Conservation (phyloP, 2,797 vertebrate genomes). For the Notamacropus eugenii region DNA sequence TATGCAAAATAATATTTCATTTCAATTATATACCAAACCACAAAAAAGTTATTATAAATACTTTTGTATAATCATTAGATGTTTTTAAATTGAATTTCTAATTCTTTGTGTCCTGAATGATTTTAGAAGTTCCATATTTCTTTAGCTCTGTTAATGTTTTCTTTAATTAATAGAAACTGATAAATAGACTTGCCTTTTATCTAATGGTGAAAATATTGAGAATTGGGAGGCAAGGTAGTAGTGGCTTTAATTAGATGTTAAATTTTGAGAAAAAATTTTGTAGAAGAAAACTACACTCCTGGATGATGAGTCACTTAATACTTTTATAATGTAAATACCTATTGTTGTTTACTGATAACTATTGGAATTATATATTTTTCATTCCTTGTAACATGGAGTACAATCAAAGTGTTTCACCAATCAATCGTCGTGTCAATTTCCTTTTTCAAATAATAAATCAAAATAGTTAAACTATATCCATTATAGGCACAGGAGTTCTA, state of each 20-base stretch:
- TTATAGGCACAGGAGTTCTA: background rate
- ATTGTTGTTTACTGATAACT: slow-evolving; percentile 30
- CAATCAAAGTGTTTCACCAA: background rate
- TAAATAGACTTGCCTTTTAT: slow-evolving; percentile 44
- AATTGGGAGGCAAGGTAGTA: background rate
- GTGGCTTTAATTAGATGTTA: slow-evolving; percentile 66
- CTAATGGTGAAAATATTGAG: slow-evolving; percentile 1
- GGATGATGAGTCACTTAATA: background rate
- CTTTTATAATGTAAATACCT: slow-evolving; percentile 6
- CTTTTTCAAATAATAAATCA: background rate
- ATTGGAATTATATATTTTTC: slow-evolving; percentile 16
- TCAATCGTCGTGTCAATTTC: background rate
- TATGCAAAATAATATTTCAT: background rate
- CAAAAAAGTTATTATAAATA: background rate
- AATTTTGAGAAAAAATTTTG: slow-evolving; percentile 53
- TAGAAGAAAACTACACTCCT: slow-evolving; percentile 26
- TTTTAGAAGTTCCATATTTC: slow-evolving; percentile 33
- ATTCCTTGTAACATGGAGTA: slow-evolving; percentile 3
- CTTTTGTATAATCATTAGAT: background rate
- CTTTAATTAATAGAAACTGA: slow-evolving; percentile 32
- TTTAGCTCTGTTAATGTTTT: slow-evolving; percentile 13
- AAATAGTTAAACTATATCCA: background rate
- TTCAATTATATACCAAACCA: background rate
- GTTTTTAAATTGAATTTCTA: slow-evolving; percentile 17
- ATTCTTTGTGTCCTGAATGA: background rate